A percentile compares a stretch with the other conserved stretches of the same genome.
These are phyloP conservation scores for Drosophila trichaetosa DNA, from an alignment of 2,888 invertebrate species.

Conservation along the genomic window DNA sequence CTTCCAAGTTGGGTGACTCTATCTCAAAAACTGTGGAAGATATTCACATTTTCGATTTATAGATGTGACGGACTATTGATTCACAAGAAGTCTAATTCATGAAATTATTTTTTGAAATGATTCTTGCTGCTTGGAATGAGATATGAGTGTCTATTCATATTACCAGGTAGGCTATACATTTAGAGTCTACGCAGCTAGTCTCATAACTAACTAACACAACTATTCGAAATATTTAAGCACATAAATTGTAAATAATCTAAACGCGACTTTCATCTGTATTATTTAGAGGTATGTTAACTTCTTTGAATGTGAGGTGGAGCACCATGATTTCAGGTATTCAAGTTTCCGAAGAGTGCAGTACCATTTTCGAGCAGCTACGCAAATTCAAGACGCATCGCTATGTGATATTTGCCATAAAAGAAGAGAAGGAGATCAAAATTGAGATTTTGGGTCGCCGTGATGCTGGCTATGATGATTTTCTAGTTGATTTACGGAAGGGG, in stretches of 20 bases:
- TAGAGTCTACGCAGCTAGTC: background rate
- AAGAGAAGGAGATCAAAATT: constrained; percentile 40
- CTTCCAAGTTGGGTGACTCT: background rate
- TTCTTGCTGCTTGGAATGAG: background rate
- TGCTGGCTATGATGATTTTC: constrained; percentile 51
- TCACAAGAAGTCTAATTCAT: background rate
- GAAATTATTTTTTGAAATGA: background rate
- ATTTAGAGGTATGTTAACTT: constrained; percentile 1
- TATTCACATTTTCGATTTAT: no score
- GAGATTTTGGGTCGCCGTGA: constrained; percentile 44
- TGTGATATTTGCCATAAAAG: constrained; percentile 40
- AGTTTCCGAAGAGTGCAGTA: constrained; percentile 37
- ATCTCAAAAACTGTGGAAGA: no score
- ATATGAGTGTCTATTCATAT: background rate
- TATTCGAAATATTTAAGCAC: background rate
- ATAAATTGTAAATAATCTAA: background rate
- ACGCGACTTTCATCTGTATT: background rate
- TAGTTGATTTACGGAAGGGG: constrained; percentile 32
- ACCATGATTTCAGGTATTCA: constrained; percentile 57
- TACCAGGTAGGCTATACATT: background rate
- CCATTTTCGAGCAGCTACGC: constrained; percentile 49
- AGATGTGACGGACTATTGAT: no score
- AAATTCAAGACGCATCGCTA: constrained; percentile 54
- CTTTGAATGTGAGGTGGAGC: background rate
- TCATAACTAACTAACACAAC: background rate